phyloP scores from a whole-genome alignment of 1,140 invertebrate species.

The Heliothis subflexa region DNA sequence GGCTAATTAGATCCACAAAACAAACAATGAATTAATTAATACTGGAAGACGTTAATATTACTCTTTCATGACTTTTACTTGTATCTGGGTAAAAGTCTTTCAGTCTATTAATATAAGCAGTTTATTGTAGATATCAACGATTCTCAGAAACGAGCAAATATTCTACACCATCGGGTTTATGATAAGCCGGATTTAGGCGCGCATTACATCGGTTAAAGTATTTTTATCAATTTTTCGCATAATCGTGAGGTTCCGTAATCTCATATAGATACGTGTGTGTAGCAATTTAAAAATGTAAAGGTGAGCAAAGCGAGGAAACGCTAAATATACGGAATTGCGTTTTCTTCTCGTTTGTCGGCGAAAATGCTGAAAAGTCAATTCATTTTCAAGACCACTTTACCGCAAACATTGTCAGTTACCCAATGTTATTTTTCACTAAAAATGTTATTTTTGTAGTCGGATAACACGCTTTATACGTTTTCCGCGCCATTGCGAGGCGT shows the following conservation, averaged over 20 bases:
- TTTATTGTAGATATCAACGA: constrained; percentile 37
- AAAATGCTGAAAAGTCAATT: constrained; percentile 39
- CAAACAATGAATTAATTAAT: constrained; percentile 44
- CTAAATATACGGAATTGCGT: constrained; percentile 24
- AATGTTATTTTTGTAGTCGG: constrained; percentile 64
- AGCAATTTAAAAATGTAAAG: constrained; percentile 30
- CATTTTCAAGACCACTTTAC: constrained; percentile 34
- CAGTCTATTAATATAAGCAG: constrained; percentile 38
- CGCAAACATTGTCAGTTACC: constrained; percentile 45
- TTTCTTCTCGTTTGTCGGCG: background rate
- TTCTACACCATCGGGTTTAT: constrained; percentile 12
- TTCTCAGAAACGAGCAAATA: constrained; percentile 41
- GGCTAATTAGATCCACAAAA: constrained; percentile 39
- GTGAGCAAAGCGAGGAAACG: constrained; percentile 30
- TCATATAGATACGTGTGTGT: constrained; percentile 3
- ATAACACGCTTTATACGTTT: constrained; percentile 64
- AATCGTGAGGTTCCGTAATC: constrained; percentile 27
- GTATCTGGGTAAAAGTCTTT: constrained; percentile 10
- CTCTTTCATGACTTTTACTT: constrained; percentile 8
- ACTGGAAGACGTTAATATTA: constrained; percentile 21
- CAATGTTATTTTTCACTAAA: constrained; percentile 61
- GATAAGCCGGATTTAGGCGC: constrained; percentile 34
- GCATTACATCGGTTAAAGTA: constrained; percentile 43
- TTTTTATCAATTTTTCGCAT: constrained; percentile 41
- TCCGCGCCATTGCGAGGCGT: constrained; percentile 54